phyloP scores from a whole-genome alignment of 2,113 vertebrate species.

The Leiothrix lutea region DNA sequence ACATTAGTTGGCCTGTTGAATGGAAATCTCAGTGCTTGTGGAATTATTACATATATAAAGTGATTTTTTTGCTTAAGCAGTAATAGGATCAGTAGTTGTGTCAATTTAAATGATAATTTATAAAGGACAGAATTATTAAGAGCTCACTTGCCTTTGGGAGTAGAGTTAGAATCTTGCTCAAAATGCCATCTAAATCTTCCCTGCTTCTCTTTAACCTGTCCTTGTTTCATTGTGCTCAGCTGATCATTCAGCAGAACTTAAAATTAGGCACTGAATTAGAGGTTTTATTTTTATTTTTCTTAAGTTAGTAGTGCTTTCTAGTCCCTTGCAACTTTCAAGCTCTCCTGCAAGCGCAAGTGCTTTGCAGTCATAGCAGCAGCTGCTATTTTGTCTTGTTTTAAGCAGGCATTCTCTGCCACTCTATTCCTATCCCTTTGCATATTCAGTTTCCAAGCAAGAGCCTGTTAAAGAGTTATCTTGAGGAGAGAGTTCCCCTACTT shows the following conservation, averaged over 20 bases:
- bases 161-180: not conserved
- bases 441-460: constrained; percentile 12
- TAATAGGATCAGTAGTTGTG: not conserved
- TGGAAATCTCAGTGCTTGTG: not conserved
- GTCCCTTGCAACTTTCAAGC: not conserved
- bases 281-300: not conserved
- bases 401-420: not conserved
- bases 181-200: not conserved
- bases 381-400: constrained; percentile 30
- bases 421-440: not conserved
- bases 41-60: not conserved
- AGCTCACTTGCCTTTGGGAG: not conserved
- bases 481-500: not conserved
- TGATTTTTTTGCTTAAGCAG: not conserved
- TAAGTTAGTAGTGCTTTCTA: not conserved
- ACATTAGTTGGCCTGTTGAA: not conserved
- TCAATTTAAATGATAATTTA: constrained; percentile 16
- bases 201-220: not conserved
- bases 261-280: not conserved
- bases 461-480: not conserved
- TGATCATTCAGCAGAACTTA: not conserved
- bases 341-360: not conserved
- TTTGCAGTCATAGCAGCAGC: not conserved
- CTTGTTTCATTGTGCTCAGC: not conserved
- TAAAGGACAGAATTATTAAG: not conserved